Conservation (phyloP, 1,140 invertebrate species). For the Scaptomyza hsui region DNA sequence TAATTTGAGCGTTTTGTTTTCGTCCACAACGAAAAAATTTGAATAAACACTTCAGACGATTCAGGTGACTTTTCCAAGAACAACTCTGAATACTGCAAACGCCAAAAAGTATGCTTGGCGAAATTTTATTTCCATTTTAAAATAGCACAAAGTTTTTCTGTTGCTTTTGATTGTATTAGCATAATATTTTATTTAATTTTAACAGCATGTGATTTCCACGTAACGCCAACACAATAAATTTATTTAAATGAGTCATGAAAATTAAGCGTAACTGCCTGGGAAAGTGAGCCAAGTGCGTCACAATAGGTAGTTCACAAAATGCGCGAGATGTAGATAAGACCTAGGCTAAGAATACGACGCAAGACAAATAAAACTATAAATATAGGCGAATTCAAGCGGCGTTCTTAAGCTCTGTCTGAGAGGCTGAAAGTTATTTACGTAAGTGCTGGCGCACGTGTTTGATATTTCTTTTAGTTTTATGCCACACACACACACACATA, state of each 20-base stretch:
- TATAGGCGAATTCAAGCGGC: slow-evolving; percentile 29
- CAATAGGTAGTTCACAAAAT: slow-evolving; percentile 20
- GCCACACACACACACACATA: slow-evolving; percentile 41
- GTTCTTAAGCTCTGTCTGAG: not conserved
- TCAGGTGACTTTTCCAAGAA: slow-evolving; percentile 1
- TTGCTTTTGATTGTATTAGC: slow-evolving; percentile 34
- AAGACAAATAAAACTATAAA: slow-evolving; percentile 81
- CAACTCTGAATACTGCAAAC: not conserved
- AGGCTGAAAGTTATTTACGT: slow-evolving; percentile 58
- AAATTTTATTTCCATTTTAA: slow-evolving; percentile 6
- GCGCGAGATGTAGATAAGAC: slow-evolving; percentile 69
- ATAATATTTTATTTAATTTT: slow-evolving; percentile 43
- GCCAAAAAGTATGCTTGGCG: slow-evolving; percentile 31
- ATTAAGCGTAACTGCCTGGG: slow-evolving; percentile 58
- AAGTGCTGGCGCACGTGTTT: slow-evolving; percentile 74
- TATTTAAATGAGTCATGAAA: slow-evolving; percentile 76
- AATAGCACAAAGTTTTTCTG: slow-evolving; percentile 33
- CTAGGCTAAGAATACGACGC: slow-evolving; percentile 39
- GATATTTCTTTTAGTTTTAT: slow-evolving; percentile 77
- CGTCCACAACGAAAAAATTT: slow-evolving; percentile 7
- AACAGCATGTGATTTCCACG: slow-evolving; percentile 18
- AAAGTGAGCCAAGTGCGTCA: not conserved
- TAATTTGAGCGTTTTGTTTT: slow-evolving; percentile 19
- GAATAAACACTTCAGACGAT: not conserved
- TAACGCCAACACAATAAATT: slow-evolving; percentile 50